Percentiles rank a stretch among this genome's conserved stretches.
These are phyloP conservation scores for Pasiphila rectangulata DNA, from an alignment of 2,888 invertebrate species.

Conservation along the genomic window DNA sequence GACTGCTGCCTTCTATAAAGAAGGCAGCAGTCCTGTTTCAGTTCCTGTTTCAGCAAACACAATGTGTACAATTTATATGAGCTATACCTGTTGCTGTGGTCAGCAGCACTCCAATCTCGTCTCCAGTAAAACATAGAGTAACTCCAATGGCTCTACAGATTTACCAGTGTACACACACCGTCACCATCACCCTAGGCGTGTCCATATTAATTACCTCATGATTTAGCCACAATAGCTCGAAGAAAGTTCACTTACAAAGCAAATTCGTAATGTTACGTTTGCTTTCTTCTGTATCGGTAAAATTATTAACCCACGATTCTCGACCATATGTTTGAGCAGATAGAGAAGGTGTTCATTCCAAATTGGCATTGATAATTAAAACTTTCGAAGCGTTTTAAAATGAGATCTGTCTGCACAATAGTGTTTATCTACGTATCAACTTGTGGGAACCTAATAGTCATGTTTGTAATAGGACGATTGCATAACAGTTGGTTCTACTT, in stretches of 20 bases:
- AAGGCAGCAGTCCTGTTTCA: too few species aligned
- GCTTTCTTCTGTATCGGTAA: conserved; percentile 39
- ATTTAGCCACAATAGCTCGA: conserved; percentile 53
- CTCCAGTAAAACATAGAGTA: too few species aligned
- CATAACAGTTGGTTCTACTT: conserved; percentile 9
- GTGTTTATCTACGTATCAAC: conserved; percentile 30
- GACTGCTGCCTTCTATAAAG: too few species aligned
- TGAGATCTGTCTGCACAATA: conserved; percentile 44
- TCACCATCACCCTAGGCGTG: conserved; percentile 31
- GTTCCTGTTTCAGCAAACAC: too few species aligned
- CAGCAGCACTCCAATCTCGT: too few species aligned
- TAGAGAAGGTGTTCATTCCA: conserved; percentile 29
- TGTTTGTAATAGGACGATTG: conserved; percentile 23
- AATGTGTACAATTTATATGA: too few species aligned
- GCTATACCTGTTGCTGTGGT: too few species aligned
- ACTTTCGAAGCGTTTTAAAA: conserved; percentile 54
- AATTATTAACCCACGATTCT: conserved; percentile 16
- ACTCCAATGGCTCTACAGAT: background rate
- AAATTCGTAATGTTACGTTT: conserved; percentile 59
- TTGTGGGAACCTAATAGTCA: conserved; percentile 28
- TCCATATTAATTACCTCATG: conserved; percentile 56
- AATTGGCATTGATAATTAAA: conserved; percentile 61
- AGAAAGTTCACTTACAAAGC: conserved; percentile 65
- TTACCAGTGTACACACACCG: conserved; percentile 15
- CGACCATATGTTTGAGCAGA: conserved; percentile 25